Conservation (phyloP, 2,888 invertebrate species). For the Caradrina kadenii region DNA sequence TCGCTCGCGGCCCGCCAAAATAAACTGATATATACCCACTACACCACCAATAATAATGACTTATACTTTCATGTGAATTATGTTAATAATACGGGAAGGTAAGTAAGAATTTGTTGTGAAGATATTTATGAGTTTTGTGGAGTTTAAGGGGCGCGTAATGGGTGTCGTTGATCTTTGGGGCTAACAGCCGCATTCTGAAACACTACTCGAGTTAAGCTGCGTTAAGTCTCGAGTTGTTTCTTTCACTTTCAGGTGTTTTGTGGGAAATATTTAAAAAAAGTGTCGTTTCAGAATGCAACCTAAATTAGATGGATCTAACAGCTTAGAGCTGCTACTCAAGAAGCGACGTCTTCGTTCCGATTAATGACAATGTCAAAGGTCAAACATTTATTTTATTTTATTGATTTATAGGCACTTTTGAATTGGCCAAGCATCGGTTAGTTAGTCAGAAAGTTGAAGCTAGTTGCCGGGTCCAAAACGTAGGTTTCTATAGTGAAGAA, state of each 20-base stretch:
- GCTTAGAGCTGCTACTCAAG: background rate
- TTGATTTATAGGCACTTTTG: too few relatives aligned
- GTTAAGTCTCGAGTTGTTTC: background rate
- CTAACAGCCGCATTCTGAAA: constrained; percentile 23
- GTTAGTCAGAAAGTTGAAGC: too few relatives aligned
- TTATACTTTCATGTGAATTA: constrained; percentile 60
- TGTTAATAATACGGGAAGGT: constrained; percentile 55
- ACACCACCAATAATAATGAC: constrained; percentile 62
- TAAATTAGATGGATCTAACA: background rate
- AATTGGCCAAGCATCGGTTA: too few relatives aligned
- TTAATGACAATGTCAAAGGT: too few relatives aligned
- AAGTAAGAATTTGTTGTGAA: constrained; percentile 57
- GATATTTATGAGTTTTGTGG: constrained; percentile 51
- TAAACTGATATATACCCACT: constrained; percentile 63
- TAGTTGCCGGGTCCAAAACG: too few relatives aligned
- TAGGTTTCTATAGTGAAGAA: too few relatives aligned
- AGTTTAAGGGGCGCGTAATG: constrained; percentile 32
- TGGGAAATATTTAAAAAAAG: too few relatives aligned
- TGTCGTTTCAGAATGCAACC: too few relatives aligned
- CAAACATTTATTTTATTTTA: too few relatives aligned
- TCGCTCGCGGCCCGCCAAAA: constrained; percentile 57
- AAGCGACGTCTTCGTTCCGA: too few relatives aligned
- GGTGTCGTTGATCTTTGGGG: constrained; percentile 42
- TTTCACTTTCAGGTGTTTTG: too few relatives aligned
- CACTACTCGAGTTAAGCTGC: constrained; percentile 2